These are phyloP conservation scores for Thamnaconus septentrionalis DNA, from an alignment of 2,113 vertebrate species.

Conservation along the genomic window DNA sequence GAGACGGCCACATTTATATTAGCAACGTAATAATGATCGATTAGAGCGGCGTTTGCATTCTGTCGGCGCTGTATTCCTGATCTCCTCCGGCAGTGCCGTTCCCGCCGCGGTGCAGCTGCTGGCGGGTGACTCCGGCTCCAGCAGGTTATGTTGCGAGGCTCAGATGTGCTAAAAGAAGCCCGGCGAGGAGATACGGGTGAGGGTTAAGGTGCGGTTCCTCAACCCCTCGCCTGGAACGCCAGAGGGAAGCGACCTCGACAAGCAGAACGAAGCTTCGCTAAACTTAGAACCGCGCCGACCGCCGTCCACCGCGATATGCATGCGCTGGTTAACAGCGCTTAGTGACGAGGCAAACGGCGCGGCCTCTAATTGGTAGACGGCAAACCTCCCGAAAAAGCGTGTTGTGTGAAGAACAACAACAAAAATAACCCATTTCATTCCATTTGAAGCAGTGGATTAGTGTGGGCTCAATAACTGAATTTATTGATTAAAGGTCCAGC, in stretches of 20 bases:
- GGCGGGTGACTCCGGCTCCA: constrained; percentile 18
- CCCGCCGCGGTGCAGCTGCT: constrained; percentile 20
- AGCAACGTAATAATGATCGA: constrained; percentile 44
- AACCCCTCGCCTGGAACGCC: constrained; percentile 25
- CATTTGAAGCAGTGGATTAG: constrained; percentile 55
- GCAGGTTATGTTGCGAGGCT: constrained; percentile 41
- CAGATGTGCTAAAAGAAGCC: constrained; percentile 46
- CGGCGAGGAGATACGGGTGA: constrained; percentile 20
- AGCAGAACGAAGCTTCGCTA: too few relatives aligned
- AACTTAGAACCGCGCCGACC: too few relatives aligned
- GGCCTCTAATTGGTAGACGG: constrained; percentile 6
- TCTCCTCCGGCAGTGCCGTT: constrained; percentile 25
- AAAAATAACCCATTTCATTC: constrained; percentile 14
- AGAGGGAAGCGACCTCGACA: too few relatives aligned
- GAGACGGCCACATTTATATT: constrained; percentile 27
- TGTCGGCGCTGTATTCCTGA: constrained; percentile 17
- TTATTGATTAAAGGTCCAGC: constrained; percentile 62
- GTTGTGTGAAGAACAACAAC: constrained; percentile 4
- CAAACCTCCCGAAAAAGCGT: not conserved
- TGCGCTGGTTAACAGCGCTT: too few relatives aligned
- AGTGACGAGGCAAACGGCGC: not conserved
- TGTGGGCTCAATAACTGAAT: constrained; percentile 48
- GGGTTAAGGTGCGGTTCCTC: constrained; percentile 15
- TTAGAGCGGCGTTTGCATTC: constrained; percentile 42
- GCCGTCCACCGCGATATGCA: too few relatives aligned